A percentile compares a stretch with the other conserved stretches of the same genome.
These are phyloP conservation scores for Formica selysi DNA, from an alignment of 1,140 invertebrate species.

Conservation along the genomic window DNA sequence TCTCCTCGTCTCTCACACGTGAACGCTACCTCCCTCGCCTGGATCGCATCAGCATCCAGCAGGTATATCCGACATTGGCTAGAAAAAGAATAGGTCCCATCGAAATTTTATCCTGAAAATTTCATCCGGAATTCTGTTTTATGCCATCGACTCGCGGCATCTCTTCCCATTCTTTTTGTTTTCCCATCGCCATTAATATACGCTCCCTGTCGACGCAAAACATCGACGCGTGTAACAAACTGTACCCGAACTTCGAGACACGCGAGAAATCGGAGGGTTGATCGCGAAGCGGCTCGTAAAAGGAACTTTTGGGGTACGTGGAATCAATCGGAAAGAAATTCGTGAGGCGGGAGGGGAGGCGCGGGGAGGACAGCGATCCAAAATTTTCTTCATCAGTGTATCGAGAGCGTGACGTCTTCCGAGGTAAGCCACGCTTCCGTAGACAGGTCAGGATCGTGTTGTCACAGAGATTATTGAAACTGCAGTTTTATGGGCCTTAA, in stretches of 20 bases:
- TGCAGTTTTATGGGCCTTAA: slow-evolving; percentile 87
- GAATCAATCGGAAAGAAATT: slow-evolving; percentile 40
- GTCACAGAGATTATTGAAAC: slow-evolving; percentile 87
- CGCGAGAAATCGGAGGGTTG: slow-evolving; percentile 11
- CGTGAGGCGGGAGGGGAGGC: too few species aligned
- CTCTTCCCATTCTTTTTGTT: neutral
- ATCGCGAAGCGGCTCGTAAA: slow-evolving; percentile 26
- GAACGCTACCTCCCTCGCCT: slow-evolving; percentile 32
- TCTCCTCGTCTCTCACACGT: slow-evolving; percentile 45
- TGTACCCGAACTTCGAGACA: neutral
- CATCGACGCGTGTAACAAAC: neutral
- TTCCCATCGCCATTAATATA: slow-evolving; percentile 22
- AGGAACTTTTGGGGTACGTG: neutral
- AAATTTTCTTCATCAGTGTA: slow-evolving; percentile 31
- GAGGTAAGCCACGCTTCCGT: slow-evolving; percentile 56
- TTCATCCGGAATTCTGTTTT: slow-evolving; percentile 35
- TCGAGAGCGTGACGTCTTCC: slow-evolving; percentile 47
- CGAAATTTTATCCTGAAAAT: slow-evolving; percentile 50
- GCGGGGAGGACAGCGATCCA: neutral
- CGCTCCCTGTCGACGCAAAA: neutral
- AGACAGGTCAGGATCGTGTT: slow-evolving; percentile 85
- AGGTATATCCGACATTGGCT: slow-evolving; percentile 40
- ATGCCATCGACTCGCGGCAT: neutral
- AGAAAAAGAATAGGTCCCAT: slow-evolving; percentile 22
- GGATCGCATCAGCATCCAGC: slow-evolving; percentile 27